Percentiles rank a stretch among this genome's conserved stretches.
These are phyloP conservation scores for Mythimna loreyi DNA, from an alignment of 2,888 invertebrate genomes.

Conservation along the genomic window DNA sequence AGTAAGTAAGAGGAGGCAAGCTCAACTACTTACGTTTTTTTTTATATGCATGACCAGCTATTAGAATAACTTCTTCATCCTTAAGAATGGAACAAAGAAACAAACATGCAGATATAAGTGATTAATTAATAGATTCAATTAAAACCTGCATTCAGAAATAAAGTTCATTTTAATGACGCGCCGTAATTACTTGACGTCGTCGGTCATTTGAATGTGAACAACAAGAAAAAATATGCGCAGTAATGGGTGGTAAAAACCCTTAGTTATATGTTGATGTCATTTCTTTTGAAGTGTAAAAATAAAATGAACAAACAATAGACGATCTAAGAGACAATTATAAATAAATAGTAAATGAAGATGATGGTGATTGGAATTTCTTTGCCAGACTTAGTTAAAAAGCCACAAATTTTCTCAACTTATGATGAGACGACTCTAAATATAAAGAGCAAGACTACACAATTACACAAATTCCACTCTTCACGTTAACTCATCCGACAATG, in stretches of 20 bases:
- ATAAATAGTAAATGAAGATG: not conserved
- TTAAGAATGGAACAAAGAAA: constrained; percentile 5
- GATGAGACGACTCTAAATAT: constrained; percentile 10
- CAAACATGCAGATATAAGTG: constrained; percentile 7
- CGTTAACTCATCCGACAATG: constrained; percentile 42
- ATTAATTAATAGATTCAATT: constrained; percentile 43
- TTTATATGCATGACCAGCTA: constrained; percentile 1
- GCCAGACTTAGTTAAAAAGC: not conserved
- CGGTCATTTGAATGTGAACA: constrained; percentile 37
- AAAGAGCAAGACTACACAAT: constrained; percentile 23
- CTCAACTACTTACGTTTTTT: not conserved
- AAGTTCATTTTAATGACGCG: constrained; percentile 54
- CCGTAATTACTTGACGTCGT: constrained; percentile 29
- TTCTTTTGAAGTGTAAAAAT: not conserved
- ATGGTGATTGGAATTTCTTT: not conserved
- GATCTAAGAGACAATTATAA: not conserved
- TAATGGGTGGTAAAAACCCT: constrained; percentile 28
- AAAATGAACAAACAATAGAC: not conserved
- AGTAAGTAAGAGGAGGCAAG: too few species aligned
- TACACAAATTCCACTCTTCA: constrained; percentile 29
- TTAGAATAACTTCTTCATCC: constrained; percentile 7
- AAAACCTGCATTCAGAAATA: constrained; percentile 30
- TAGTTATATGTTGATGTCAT: not conserved
- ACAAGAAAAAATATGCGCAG: constrained; percentile 34
- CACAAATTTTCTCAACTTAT: constrained; percentile 24